A percentile compares a stretch with the other conserved stretches of the same genome.
phyloP scores from a whole-genome alignment of 2,797 vertebrate species.

The Botia almorhae region DNA sequence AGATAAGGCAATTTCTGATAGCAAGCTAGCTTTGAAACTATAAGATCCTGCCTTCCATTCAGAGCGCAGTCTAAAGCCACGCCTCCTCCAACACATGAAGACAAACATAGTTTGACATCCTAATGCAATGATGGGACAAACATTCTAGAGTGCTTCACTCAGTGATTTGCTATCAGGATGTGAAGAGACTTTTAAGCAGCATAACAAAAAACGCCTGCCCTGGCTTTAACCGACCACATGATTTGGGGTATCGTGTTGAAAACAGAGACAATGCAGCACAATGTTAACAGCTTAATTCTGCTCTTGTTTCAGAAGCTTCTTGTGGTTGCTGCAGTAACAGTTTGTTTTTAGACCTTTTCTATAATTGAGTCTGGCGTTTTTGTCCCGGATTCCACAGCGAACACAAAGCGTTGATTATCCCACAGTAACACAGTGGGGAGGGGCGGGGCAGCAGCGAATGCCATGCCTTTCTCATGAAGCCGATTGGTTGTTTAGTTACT shows the following conservation, averaged over 20 bases:
- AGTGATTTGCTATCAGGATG: too few species aligned
- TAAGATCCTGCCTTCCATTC: too few species aligned
- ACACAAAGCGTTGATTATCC: constrained; percentile 84
- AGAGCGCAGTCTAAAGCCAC: too few species aligned
- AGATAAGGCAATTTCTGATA: too few species aligned
- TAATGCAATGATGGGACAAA: too few species aligned
- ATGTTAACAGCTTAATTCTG: not conserved
- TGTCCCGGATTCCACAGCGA: constrained; percentile 73
- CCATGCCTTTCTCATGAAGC: constrained; percentile 77
- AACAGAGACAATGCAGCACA: too few species aligned
- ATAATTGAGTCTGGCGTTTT: constrained; percentile 73
- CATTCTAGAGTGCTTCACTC: too few species aligned
- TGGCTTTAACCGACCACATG: not conserved
- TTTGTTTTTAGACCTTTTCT: constrained; percentile 73
- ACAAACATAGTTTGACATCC: too few species aligned
- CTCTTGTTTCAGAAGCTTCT: constrained; percentile 66
- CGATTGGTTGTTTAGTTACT: constrained; percentile 68
- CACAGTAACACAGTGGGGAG: constrained; percentile 60
- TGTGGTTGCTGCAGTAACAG: constrained; percentile 74
- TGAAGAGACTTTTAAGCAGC: too few species aligned
- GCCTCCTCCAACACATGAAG: too few species aligned
- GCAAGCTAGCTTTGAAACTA: too few species aligned
- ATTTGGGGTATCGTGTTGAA: constrained; percentile 2
- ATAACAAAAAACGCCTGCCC: too few species aligned
- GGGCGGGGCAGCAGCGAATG: constrained; percentile 61